Evolutionary conservation across 2,888 invertebrate genomes (phyloP), one percentile per base, ranked within the genome.

Genomic region (Colletes collaris): DNA sequence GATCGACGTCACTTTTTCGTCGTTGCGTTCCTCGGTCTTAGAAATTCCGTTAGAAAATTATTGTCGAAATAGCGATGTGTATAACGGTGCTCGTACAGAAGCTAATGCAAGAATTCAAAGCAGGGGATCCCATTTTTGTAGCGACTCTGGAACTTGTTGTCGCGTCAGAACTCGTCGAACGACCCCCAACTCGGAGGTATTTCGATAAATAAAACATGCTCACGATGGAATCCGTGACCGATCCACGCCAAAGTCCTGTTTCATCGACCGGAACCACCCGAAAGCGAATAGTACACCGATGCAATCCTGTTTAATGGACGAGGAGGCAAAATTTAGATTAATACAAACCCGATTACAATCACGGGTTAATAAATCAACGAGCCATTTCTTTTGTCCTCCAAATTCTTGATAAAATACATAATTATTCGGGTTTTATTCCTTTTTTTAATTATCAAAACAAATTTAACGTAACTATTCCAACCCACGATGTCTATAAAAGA

Each of bases 161-260:
- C 27, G 27, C 64, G 76, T 70, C 73, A 68, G 62, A 66, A 77
- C 80, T 72, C 67, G 73, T 73, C 73, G 72, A 76, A 56, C 74
- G 69, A 62, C 78, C 77, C 65, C 70, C 73, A 58, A 69, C 69
- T 65, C 64, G 7, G 4, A 50, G 68, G 37, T 55, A 71, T 69
- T 65, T 52, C 75, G 79, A 82, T 82, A 79, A 79, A 82, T 82
- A 82, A 79, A 79, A 79, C 79, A 82, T 79, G 72, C 19, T 65
- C 76, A 66, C 81, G 81, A 72, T 63, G 46, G 52, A 69, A 63
- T 67, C 71, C 65, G 49, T 56, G 58, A 58, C 46, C 80, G 78
- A 75, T 72, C 71, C 11, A 72, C 16, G 76, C 16, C 59, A 55
- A 16, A 59, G 66, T 79, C 73, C 75, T 79, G 71, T 79, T 75